Percentiles rank a stretch among this genome's conserved stretches.
These are phyloP conservation scores for Myopa testacea DNA, from an alignment of 2,888 invertebrate species.

Conservation along the genomic window DNA sequence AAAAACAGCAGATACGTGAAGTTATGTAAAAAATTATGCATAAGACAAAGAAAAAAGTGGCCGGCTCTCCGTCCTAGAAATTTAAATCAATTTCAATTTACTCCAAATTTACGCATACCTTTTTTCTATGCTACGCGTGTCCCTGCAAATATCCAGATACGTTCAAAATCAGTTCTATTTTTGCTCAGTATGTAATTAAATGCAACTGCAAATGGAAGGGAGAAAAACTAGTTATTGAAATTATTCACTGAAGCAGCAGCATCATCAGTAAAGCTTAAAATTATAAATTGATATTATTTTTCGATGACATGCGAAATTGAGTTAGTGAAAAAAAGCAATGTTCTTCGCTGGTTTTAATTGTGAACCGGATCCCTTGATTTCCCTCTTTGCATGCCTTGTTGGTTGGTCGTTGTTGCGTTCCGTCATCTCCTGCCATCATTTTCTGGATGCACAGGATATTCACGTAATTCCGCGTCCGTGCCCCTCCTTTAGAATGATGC, in stretches of 20 bases:
- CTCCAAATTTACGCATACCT: constrained; percentile 11
- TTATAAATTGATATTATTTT: background rate
- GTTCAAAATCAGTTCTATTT: constrained; percentile 12
- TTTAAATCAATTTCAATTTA: constrained; percentile 11
- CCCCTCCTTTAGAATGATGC: constrained; percentile 5
- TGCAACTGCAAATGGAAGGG: constrained; percentile 13
- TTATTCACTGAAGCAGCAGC: background rate
- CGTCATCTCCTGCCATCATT: constrained; percentile 6
- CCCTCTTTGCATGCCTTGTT: background rate
- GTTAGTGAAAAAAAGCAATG: constrained; percentile 1
- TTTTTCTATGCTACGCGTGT: constrained; percentile 7
- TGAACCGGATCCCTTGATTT: background rate
- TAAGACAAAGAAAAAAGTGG: background rate
- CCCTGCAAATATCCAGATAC: constrained; percentile 20
- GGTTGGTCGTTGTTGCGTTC: background rate
- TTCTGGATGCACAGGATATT: constrained; percentile 30
- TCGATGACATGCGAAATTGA: constrained; percentile 1
- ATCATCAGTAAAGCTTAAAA: background rate
- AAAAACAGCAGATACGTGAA: too few species aligned
- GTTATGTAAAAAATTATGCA: too few species aligned
- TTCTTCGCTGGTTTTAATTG: background rate
- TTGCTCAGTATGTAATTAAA: background rate
- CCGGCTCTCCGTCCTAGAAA: background rate
- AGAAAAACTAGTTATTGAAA: constrained; percentile 13
- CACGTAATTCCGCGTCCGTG: constrained; percentile 8